These are phyloP conservation scores for Battus philenor DNA, from an alignment of 1,140 invertebrate species.

Conservation along the genomic window DNA sequence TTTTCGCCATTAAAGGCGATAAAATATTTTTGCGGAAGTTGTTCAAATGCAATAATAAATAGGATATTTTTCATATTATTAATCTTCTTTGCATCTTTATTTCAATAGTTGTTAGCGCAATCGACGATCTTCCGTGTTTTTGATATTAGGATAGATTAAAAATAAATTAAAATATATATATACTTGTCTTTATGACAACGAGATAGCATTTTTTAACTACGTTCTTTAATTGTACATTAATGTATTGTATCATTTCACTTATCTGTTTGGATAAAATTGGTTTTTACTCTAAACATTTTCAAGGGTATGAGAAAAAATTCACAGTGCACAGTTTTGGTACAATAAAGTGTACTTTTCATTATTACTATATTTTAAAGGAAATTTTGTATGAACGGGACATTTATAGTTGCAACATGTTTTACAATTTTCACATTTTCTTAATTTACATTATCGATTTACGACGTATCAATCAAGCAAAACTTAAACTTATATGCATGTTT, in stretches of 20 bases:
- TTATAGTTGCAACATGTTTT: too few relatives aligned
- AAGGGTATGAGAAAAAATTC: too few relatives aligned
- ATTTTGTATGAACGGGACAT: too few relatives aligned
- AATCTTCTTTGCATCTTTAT: background rate
- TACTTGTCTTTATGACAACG: background rate
- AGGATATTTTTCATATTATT: too few relatives aligned
- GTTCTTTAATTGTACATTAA: background rate
- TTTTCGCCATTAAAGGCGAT: constrained; percentile 53
- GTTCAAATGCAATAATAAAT: constrained; percentile 40
- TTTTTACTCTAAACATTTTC: too few relatives aligned
- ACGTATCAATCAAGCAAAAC: constrained; percentile 8
- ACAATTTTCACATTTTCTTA: too few relatives aligned
- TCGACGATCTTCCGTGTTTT: constrained; percentile 57
- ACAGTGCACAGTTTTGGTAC: too few relatives aligned
- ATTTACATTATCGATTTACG: background rate
- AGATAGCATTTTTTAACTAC: background rate
- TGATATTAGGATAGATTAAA: constrained; percentile 17
- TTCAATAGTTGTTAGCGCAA: constrained; percentile 44
- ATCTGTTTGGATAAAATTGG: too few relatives aligned
- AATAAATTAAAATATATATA: background rate
- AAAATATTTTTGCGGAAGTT: constrained; percentile 35
- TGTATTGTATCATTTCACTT: too few relatives aligned
- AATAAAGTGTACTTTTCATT: too few relatives aligned
- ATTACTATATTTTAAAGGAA: too few relatives aligned
- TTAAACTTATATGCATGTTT: constrained; percentile 1